Base-by-base conservation (phyloP, 2,113 vertebrate genomes). In the Drymodes brunneopygia region DNA sequence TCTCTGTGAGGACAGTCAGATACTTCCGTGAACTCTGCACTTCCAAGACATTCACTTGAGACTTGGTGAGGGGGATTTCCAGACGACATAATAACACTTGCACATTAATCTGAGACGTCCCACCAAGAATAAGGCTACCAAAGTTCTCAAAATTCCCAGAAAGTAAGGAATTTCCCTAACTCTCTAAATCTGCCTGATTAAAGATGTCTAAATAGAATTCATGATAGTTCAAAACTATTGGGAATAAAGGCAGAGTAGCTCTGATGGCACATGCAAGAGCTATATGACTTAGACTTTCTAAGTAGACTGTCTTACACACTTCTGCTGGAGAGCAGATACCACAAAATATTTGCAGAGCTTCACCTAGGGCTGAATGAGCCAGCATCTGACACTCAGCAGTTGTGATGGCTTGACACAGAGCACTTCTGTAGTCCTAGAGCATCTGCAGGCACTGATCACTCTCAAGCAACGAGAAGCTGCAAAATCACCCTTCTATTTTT, bases 151-250 rank as follows among this genome's bases (percentile, higher is more conserved):
- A 91, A 87, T 81, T 69, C 54, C 54, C 65, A 66, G 44, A 36
- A 87, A 89, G 28, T 44, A 73, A 90, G 90, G 81, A 86, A 84
- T 90, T 96, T 91, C 69, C 94, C 81, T 78, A 40, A 66, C 66
- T 64, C 57, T 50, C 51, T 84, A 48, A 73, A 60, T 69, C 67
- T 44, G 51, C 61, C 47, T 69, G 48, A 64, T 82, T 45, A 87
- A 81, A 88, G 57, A 67, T 82, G 82, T 79, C 40, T 60, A 33
- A 88, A 38, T 81, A 64, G 88, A 95, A 88, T 72, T 72, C 79
- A 64, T 57, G 53, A 67, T 57, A 64, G 44, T 81, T 88, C 53
- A n/a, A 54, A 81, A 73, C 56, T 72, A 3, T 14, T 56, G 33
- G 73, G 44, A 84, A 20, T 78, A 56, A 56, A 84, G 20, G 7